Base-by-base conservation (phyloP, 2,113 vertebrate genomes). In the Anas platyrhynchos region DNA sequence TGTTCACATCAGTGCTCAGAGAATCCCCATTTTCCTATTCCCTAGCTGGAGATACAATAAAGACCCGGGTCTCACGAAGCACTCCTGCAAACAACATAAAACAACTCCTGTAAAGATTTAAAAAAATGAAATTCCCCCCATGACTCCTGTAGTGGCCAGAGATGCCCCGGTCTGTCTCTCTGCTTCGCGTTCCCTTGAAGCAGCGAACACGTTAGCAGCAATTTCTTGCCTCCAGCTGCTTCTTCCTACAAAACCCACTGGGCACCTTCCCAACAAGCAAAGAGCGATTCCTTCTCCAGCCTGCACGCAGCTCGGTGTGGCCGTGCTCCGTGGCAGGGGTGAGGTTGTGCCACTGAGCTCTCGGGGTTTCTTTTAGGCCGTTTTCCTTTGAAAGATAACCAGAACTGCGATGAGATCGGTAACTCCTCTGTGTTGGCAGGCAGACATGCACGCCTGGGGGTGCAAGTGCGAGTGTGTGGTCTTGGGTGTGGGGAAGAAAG, bases 341-440 rank as follows among this genome's bases (percentile, higher is more conserved):
- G 72, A 82, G 84, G 72, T 31, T 78, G 89, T 77, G 46, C 61
- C 81, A 9, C 77, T 0, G 29, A 81, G 66, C 34, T 86, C 81
- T 5, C 31, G 58, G 77, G 88, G 43, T 95, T 94, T 92, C 89
- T 97, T 92, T 93, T 11, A 79, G 91, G 93, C 86, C 86, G 2
- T 73, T 82, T 90, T 91, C 3, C 94, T 96, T 95, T 93, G 92
- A 78, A 86, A 94, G 94, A 96, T 94, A 93, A 95, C 61, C 90
- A 90, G 92, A 20, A 1, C 3, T 38, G 32, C 5, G 58, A 9
- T 62, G 96, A 50, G 92, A 96, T 93, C 17, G 6, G 88, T 10
- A 88, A 73, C 69, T 94, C 48, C 14, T 5, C 8, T 29, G 32
- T 4, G 6, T 17, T 97, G 96, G 96, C 96, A 96, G 87, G 80